Evolutionary conservation across 1,140 invertebrate genomes (phyloP).

Genomic region (Thalassaphorura encarpata): DNA sequence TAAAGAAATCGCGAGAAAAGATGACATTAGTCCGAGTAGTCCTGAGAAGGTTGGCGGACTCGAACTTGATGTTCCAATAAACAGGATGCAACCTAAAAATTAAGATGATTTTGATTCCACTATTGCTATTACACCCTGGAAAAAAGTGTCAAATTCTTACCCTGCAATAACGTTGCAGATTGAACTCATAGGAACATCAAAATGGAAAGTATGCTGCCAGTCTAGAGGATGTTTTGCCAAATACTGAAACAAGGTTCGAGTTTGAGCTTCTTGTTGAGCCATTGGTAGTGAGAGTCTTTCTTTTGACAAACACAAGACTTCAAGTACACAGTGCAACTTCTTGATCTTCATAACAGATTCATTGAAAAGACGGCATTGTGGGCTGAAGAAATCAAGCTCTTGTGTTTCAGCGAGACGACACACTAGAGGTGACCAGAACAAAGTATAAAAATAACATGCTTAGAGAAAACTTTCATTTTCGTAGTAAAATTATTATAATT

Average conservation of each 20-base stretch:
- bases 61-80: too few species aligned
- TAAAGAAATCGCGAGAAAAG: too few species aligned
- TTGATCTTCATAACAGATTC: constrained; percentile 16
- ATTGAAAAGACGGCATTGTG: background rate
- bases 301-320: constrained; percentile 21
- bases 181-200: too few species aligned
- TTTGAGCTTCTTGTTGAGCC: constrained; percentile 13
- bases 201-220: too few species aligned
- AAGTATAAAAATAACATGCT: background rate
- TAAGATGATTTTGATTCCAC: too few species aligned
- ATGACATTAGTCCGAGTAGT: too few species aligned
- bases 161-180: too few species aligned
- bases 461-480: background rate
- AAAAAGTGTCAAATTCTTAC: too few species aligned
- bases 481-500: background rate
- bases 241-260: constrained; percentile 15
- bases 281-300: constrained; percentile 20
- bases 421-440: constrained; percentile 11
- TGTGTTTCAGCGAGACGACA: constrained; percentile 22
- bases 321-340: constrained; percentile 27
- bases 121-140: too few species aligned
- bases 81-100: too few species aligned
- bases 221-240: constrained; percentile 11
- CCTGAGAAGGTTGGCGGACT: too few species aligned
- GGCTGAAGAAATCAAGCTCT: constrained; percentile 5